Conservation (phyloP, 2,113 vertebrate genomes). For the Acanthisitta chloris region DNA sequence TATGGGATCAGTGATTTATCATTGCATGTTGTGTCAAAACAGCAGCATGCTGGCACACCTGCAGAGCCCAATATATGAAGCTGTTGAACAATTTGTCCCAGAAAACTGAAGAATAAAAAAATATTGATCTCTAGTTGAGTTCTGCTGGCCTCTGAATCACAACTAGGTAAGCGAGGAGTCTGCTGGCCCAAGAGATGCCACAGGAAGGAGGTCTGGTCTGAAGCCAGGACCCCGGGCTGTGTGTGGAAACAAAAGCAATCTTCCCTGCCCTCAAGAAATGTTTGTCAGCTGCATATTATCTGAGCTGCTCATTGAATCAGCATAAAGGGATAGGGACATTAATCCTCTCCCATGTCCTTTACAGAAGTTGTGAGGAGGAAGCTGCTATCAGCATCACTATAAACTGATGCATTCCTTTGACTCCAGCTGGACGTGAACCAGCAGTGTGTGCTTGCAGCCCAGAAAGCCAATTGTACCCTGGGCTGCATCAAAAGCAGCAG, state of each 20-base stretch:
- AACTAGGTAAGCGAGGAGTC: neutral
- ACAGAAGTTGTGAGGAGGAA: neutral
- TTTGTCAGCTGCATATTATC: neutral
- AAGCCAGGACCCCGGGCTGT: neutral
- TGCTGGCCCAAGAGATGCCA: neutral
- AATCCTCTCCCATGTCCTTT: neutral
- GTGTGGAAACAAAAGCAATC: neutral
- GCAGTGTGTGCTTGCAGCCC: neutral
- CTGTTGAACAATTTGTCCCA: neutral
- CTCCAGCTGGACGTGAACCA: neutral
- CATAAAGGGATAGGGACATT: neutral
- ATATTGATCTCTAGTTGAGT: neutral
- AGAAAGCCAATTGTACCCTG: neutral
- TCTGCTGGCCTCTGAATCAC: neutral
- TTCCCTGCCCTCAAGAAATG: neutral
- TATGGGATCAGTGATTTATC: neutral
- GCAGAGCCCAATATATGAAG: neutral
- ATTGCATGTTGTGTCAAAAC: neutral
- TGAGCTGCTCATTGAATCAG: neutral
- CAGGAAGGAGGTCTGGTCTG: neutral
- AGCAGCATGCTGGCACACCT: neutral
- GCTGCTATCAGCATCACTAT: neutral
- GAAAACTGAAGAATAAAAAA: neutral
- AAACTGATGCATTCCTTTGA: neutral
- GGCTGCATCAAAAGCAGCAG: neutral